Conservation (phyloP, 2,888 invertebrate species). For the Oscheius sp. region DNA sequence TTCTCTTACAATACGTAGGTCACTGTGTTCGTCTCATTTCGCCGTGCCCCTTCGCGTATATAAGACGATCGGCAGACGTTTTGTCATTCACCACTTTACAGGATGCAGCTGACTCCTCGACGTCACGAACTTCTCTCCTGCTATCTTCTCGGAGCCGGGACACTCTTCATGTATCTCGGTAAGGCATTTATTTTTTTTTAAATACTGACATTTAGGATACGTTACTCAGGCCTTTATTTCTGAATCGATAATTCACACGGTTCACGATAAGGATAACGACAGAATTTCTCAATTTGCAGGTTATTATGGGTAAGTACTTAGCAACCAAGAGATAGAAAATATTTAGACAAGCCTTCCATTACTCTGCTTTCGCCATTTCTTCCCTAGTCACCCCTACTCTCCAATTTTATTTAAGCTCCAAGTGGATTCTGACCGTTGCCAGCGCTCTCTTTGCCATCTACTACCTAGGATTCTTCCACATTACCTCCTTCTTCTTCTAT, state of each 20-base stretch:
- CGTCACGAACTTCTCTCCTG: slow-evolving; percentile 48
- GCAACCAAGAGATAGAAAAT: background rate
- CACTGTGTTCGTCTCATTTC: slow-evolving; percentile 1
- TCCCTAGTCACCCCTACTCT: slow-evolving; percentile 46
- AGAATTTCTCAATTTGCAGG: slow-evolving; percentile 46
- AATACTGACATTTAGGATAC: slow-evolving; percentile 3
- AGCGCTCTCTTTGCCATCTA: slow-evolving; percentile 43
- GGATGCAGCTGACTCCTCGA: slow-evolving; percentile 33
- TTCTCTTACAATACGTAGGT: slow-evolving; percentile 23
- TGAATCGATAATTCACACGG: slow-evolving; percentile 43
- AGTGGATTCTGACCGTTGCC: slow-evolving; percentile 48
- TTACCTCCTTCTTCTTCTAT: slow-evolving; percentile 49
- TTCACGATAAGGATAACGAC: slow-evolving; percentile 36
- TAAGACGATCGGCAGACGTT: background rate
- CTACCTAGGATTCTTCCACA: slow-evolving; percentile 47
- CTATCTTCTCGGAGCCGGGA: slow-evolving; percentile 40
- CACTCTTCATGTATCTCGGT: slow-evolving; percentile 47
- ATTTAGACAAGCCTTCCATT: slow-evolving; percentile 47
- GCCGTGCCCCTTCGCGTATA: background rate
- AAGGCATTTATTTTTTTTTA: background rate
- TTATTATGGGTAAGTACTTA: slow-evolving; percentile 41
- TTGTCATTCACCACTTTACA: background rate
- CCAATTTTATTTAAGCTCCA: slow-evolving; percentile 41
- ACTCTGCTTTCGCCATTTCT: slow-evolving; percentile 42
- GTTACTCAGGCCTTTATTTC: slow-evolving; percentile 41